Evolutionary conservation across 2,797 vertebrate genomes (phyloP), one percentile per base, ranked within the genome.

Genomic region (Lithobates sylvaticus): DNA sequence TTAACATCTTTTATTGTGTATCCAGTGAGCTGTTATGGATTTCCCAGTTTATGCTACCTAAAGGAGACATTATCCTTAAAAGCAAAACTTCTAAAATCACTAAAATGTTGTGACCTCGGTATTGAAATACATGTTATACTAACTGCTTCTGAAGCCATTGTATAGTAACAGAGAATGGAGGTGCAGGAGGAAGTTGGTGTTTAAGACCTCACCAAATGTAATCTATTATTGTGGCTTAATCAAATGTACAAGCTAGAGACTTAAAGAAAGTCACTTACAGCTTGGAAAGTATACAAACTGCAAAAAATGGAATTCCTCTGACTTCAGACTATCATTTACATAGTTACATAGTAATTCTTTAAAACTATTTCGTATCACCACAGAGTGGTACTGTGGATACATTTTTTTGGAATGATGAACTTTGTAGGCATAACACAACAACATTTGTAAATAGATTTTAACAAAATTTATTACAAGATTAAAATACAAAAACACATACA

Each of bases 1-100:
- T 18, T 64, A 15, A 72, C 71, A 73, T 81, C 69, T 73, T 73
- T 72, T 81, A 61, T 64, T 73, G 29, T 81, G 50, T 27, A 29
- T 16, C 72, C 32, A 26, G 65, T 64, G 32, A 10, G 34, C 26
- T 73, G 58, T 72, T 81, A 61, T 39, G 58, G 69, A 2, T 27
- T 81, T 64, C 8, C 69, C 34, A 73, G 32, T 64, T 29, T 18
- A 10, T 64, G 23, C 32, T n/a, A 21, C 70, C 54, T 39, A 72
- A 61, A 71, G 29, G 68, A 67, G 10, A 67, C 65, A 67, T 67
- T 67, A 67, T 29, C 3, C 12, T 67, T 26, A 29, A 67, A 26
- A 67, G 65, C 65, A 61, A 23, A 61, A 61, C 21, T 61, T 61
- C 54, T 61, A 61, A 61, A 23, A 61, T 61, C 54, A 21, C 54